Evolutionary conservation across 2,888 invertebrate species (phyloP).

Genomic region (Schizaphis graminum): DNA sequence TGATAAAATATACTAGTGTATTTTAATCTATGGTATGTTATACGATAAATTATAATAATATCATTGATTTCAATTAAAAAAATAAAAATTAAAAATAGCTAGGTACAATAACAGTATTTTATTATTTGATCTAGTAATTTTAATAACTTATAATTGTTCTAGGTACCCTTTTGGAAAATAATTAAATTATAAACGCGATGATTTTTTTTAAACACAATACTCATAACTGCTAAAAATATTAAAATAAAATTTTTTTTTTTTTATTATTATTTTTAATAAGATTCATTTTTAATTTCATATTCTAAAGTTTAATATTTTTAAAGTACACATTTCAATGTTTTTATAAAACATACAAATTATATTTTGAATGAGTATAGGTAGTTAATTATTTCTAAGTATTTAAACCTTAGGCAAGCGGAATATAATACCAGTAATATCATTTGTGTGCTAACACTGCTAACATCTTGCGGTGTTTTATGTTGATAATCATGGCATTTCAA

Average conservation of each 20-base stretch:
- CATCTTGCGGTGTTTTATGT: not conserved
- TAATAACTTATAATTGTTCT: not conserved
- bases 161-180: not conserved
- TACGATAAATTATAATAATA: not conserved
- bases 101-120: not conserved
- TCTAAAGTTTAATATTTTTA: not conserved
- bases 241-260: not conserved
- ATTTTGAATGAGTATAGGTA: not conserved
- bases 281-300: not conserved
- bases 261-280: no score
- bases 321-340: not conserved
- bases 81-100: not conserved
- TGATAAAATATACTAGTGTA: not conserved
- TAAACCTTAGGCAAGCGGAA: not conserved
- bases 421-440: not conserved
- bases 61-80: not conserved
- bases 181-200: not conserved
- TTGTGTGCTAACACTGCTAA: not conserved
- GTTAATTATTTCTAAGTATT: not conserved
- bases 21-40: not conserved
- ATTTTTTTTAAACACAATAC: not conserved
- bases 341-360: not conserved
- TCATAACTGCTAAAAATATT: not conserved
- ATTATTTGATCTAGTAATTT: not conserved
- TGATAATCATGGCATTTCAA: not conserved